Evolutionary conservation across 53 echinoderm and acorn worm species (phyloP), one percentile per base, ranked within the genome.

Genomic region (Luidia sarsii): DNA sequence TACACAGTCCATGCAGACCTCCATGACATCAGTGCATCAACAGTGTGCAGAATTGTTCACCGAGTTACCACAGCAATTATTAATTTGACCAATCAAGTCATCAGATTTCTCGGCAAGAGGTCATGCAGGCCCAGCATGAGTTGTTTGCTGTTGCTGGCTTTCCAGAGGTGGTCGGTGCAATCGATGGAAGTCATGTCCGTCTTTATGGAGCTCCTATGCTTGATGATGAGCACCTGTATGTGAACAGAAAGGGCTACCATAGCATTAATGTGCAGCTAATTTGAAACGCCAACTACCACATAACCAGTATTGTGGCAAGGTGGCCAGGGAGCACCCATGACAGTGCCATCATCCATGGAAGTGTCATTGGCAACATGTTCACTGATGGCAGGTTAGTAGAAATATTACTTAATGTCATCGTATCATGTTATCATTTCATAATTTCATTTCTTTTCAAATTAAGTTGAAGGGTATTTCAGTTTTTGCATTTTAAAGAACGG

Each of bases 251-350:
- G 39, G 68, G 68, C 4, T 82, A 67, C 28, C 43, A 68, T 45
- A 67, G 43, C 57, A 82, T 68, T 2, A 67, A 82, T 11, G 65
- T 82, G 9, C 57, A 82, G 43, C 20, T 82, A 32, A 82, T 68
- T 14, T 68, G 68, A 22, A 41, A 53, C 56, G 82, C 82, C n/a
- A 68, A 82, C 22, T 82, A 54, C 41, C 0, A 11, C 32, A 82
- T 82, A 21, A 68, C 68, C 9, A 82, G 33, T 68, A n/a, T 82
- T 39, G 52, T 54, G 6, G 56, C 68, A 53, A 13, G 56, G 16
- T 82, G 82, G 82, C 82, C 82, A 0, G 68, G 82, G 25, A 51
- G 82, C 68, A 82, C 68, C 2, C 82, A 82, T 29, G 68, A 68
- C 24, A 68, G 56, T 22, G 22, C 56, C 3, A 56, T 56, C 22